Evolutionary conservation across 1,140 invertebrate species (phyloP).

Genomic region (Caenorhabditis brenneri): DNA sequence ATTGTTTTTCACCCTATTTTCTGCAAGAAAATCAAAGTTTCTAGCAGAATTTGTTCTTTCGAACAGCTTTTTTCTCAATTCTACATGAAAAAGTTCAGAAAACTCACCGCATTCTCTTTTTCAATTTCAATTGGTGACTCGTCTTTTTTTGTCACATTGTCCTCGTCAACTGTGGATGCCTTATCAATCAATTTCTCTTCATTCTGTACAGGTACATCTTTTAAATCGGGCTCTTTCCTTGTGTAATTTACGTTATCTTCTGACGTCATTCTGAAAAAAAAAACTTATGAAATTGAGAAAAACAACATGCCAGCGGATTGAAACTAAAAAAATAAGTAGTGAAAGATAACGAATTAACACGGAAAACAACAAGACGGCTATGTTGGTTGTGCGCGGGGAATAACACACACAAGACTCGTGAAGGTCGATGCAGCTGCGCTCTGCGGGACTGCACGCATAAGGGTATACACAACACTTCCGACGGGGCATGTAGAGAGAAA

Average conservation of each 20-base stretch:
- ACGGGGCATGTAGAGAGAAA: not conserved
- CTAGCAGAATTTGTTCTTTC: too few relatives aligned
- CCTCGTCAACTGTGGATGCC: too few relatives aligned
- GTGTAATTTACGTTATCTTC: not conserved
- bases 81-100: too few relatives aligned
- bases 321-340: not conserved
- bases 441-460: slow-evolving; percentile 21
- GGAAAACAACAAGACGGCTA: not conserved
- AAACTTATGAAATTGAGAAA: not conserved
- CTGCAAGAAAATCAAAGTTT: too few relatives aligned
- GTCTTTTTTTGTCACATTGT: not conserved
- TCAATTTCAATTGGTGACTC: not conserved
- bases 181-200: not conserved
- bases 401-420: not conserved
- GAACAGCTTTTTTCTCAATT: too few relatives aligned
- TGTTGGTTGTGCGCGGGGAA: not conserved
- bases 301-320: not conserved
- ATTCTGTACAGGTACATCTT: not conserved
- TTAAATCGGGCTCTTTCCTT: not conserved
- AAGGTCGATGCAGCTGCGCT: not conserved
- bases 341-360: not conserved
- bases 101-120: not conserved
- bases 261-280: not conserved
- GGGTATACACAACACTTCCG: not conserved
- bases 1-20: not conserved